Evolutionary conservation across 53 echinoderm and acorn worm species (phyloP).

Genomic region (Antedon mediterranea): DNA sequence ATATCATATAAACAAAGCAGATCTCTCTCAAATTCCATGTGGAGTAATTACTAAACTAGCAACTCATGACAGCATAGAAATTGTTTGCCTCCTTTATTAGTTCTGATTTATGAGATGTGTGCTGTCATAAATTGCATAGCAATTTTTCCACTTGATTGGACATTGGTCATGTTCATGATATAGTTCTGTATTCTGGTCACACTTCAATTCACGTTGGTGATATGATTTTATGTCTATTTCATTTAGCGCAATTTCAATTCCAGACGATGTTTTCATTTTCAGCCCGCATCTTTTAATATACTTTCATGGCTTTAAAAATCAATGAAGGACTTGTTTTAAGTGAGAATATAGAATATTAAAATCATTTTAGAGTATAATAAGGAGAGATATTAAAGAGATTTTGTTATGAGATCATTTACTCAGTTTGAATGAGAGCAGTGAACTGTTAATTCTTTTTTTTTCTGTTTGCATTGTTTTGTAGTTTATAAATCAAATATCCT

Average conservation of each 20-base stretch:
- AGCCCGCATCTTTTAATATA: background rate
- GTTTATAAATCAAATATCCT: no score
- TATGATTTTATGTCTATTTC: background rate
- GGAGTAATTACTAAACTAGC: background rate
- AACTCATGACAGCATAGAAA: background rate
- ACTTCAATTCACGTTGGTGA: background rate
- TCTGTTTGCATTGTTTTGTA: no score
- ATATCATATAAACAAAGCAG: background rate
- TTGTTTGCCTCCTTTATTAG: conserved; percentile 1
- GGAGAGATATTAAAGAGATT: background rate
- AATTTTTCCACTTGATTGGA: background rate
- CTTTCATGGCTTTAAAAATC: background rate
- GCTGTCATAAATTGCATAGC: background rate
- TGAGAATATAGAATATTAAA: background rate
- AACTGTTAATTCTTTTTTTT: no score
- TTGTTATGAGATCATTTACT: no score
- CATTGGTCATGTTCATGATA: background rate
- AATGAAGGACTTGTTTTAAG: background rate
- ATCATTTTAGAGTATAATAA: background rate
- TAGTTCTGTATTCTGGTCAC: background rate
- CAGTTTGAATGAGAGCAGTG: no score
- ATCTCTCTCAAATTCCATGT: background rate
- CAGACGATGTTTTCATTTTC: background rate
- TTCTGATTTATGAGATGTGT: background rate
- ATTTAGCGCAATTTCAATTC: background rate